phyloP scores from a whole-genome alignment of 2,888 invertebrate species.

The Meandrusa payeni region DNA sequence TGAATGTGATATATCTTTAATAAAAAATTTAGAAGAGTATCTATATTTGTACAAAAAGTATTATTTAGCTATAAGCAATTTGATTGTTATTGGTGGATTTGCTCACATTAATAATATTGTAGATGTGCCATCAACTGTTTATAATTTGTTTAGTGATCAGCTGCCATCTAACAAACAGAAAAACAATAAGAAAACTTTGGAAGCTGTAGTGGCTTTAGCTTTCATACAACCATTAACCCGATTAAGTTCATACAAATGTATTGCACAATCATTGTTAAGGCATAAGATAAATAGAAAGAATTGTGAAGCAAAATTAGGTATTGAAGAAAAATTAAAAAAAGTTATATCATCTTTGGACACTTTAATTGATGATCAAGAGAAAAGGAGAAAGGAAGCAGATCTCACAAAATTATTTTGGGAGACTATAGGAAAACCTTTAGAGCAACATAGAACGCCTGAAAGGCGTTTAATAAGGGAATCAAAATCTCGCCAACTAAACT shows the following conservation, averaged over 20 bases:
- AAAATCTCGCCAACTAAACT: constrained; percentile 83
- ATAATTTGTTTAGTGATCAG: constrained; percentile 79
- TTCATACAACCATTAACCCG: constrained; percentile 83
- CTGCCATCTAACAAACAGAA: constrained; percentile 77
- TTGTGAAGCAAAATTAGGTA: constrained; percentile 59
- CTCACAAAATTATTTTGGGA: constrained; percentile 88
- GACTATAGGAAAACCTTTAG: constrained; percentile 82
- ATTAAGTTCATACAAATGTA: constrained; percentile 83
- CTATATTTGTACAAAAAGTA: constrained; percentile 86
- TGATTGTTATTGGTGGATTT: constrained; percentile 87
- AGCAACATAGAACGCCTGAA: constrained; percentile 82
- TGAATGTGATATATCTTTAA: constrained; percentile 84
- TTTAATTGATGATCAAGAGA: constrained; percentile 83
- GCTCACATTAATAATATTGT: constrained; percentile 83
- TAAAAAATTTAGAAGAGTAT: constrained; percentile 86
- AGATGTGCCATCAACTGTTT: constrained; percentile 80
- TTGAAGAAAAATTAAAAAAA: constrained; percentile 78
- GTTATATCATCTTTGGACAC: constrained; percentile 82
- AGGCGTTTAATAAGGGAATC: constrained; percentile 91
- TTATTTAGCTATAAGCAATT: constrained; percentile 85
- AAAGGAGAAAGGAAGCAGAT: constrained; percentile 84
- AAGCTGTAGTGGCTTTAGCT: constrained; percentile 81
- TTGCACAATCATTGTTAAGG: constrained; percentile 79
- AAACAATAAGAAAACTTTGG: constrained; percentile 77
- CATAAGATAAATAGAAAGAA: constrained; percentile 67